Evolutionary conservation across 2,113 vertebrate genomes (phyloP).

Genomic region (Nymphicus hollandicus): DNA sequence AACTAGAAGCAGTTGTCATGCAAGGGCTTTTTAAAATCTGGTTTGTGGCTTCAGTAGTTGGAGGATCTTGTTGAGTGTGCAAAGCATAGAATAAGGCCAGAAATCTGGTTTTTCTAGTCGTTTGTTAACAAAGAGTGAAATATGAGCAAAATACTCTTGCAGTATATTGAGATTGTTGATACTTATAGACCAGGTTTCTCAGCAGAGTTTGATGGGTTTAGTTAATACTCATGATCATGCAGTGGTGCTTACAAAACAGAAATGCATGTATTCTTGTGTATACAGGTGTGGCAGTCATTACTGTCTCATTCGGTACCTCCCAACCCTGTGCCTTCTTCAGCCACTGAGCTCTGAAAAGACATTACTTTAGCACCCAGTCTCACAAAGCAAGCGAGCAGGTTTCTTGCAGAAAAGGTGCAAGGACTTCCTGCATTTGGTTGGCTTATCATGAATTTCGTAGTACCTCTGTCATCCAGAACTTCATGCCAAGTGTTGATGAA

Average conservation of each 20-base stretch:
- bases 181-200: background rate
- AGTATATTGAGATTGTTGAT: background rate
- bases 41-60: background rate
- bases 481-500: background rate
- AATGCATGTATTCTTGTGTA: background rate
- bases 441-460: background rate
- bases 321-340: background rate
- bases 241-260: background rate
- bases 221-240: background rate
- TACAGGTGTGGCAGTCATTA: background rate
- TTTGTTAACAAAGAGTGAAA: background rate
- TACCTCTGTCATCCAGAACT: background rate
- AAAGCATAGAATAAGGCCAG: background rate
- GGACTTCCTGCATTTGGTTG: background rate
- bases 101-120: background rate
- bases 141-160: background rate
- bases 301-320: fast-evolving
- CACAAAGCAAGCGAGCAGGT: background rate
- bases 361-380: background rate
- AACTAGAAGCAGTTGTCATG: background rate
- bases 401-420: background rate
- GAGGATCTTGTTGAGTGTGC: background rate
- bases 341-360: background rate
- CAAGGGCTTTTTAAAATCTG: background rate
- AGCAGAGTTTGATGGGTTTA: background rate